Evolutionary conservation across 2,888 invertebrate genomes (phyloP).

Genomic region (Thecophora atra): DNA sequence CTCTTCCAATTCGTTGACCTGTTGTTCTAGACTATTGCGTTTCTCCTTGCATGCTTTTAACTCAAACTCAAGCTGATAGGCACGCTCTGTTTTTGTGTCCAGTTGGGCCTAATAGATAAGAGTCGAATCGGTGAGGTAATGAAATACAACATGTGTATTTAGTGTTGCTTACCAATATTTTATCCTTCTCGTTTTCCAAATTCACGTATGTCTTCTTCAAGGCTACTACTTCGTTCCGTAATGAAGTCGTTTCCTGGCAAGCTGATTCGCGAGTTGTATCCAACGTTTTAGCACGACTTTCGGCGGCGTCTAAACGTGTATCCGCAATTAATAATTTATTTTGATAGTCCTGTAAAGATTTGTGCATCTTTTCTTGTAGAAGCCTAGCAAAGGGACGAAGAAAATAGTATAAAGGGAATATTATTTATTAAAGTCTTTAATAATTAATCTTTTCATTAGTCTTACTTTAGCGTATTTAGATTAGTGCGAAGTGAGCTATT

Average conservation of each 20-base stretch:
- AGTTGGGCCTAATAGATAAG: conserved; percentile 68
- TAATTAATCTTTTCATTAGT: not conserved
- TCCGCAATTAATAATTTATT: conserved; percentile 73
- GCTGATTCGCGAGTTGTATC: conserved; percentile 71
- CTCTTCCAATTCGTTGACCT: conserved; percentile 70
- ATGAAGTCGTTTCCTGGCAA: conserved; percentile 70
- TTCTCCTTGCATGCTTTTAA: conserved; percentile 71
- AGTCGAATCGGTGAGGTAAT: too few species aligned
- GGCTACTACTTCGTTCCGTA: conserved; percentile 73
- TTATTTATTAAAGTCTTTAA: not conserved
- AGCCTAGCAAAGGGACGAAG: conserved; percentile 67
- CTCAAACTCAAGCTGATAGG: conserved; percentile 74
- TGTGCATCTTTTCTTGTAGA: conserved; percentile 80
- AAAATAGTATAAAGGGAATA: not conserved
- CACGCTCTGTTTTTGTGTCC: conserved; percentile 78
- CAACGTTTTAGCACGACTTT: conserved; percentile 70
- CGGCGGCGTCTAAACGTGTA: conserved; percentile 71
- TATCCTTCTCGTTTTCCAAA: conserved; percentile 79
- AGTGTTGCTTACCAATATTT: conserved; percentile 69
- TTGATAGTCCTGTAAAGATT: conserved; percentile 75
- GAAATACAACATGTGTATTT: too few species aligned
- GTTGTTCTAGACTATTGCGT: conserved; percentile 69
- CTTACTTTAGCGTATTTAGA: conserved; percentile 71
- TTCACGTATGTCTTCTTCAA: conserved; percentile 72
- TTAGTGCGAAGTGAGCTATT: conserved; percentile 68